These are phyloP conservation scores for Cryptoleucopteryx plumbea DNA, from an alignment of 2,113 vertebrate species.

Conservation along the genomic window DNA sequence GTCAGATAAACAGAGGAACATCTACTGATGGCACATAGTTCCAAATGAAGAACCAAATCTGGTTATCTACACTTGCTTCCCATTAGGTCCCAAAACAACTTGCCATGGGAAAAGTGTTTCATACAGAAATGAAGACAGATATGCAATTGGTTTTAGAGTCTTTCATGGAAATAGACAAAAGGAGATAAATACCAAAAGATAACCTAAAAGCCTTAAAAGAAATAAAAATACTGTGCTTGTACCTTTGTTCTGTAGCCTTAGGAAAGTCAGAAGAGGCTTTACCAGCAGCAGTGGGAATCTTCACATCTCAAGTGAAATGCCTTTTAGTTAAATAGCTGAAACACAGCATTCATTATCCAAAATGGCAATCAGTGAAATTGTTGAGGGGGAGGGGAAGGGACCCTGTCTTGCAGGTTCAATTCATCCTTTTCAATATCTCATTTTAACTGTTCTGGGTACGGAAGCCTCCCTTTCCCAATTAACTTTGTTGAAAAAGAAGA, in stretches of 20 bases:
- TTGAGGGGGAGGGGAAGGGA: background rate
- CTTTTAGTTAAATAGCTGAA: background rate
- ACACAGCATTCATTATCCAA: background rate
- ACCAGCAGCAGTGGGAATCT: background rate
- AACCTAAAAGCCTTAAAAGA: conserved; percentile 16
- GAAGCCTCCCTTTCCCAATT: background rate
- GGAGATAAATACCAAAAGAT: conserved; percentile 5
- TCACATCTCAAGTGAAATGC: background rate
- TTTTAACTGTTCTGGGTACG: background rate
- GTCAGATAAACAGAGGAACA: background rate
- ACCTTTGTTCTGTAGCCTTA: background rate
- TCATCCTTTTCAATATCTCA: background rate
- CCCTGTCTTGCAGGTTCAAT: background rate
- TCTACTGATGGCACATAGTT: background rate
- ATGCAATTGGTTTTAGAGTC: background rate
- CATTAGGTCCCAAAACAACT: background rate
- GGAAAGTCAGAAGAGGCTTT: background rate
- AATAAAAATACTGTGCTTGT: background rate
- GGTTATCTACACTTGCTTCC: background rate
- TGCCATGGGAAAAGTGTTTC: background rate
- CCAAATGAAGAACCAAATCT: background rate
- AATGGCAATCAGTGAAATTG: background rate
- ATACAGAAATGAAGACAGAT: background rate
- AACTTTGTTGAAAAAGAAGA: background rate
- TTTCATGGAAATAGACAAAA: background rate